Evolutionary conservation across 2,888 invertebrate species (phyloP), one percentile per base, ranked within the genome.

Genomic region (Troides oblongomaculatus): DNA sequence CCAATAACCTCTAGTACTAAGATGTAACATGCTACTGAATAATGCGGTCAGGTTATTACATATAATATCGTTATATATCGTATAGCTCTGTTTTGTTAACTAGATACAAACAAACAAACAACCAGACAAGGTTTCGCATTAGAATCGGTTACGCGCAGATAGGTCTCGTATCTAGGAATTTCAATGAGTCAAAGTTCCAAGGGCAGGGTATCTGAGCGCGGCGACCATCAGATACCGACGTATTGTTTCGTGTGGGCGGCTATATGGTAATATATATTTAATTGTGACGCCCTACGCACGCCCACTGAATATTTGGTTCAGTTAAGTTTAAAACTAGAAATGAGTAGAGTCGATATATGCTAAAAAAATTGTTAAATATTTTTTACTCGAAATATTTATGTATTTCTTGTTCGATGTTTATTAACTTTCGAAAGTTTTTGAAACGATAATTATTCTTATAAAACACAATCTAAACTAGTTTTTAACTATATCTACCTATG

Each of bases 241-340:
- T 73, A 79, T 79, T 78, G 82, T 81, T 77, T 74, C 75, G 69
- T 53, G 82, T 83, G 80, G 84, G 84, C 79, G 82, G 74, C 70
- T 68, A 68, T 62, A 74, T 76, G 73, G 82, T 85, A 84, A 86
- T 84, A 84, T 85, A 86, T 85, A 78, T 87, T 86, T 88, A 87
- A 88, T 88, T 88, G 87, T 86, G 79, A 87, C 87, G 86, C 87
- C 85, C 84, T 74, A 69, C 72, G 74, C 71, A 81, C 87, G 83
- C 87, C 88, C 84, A 84, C 81, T 74, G 76, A 74, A 79, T 82
- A 84, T 87, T 85, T 84, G 84, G 86, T 84, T 81, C 82, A 84
- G 74, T 75, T 77, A 76, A 74, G 65, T 58, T 21, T 43, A 64
- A 70, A 67, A 75, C 71, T 82, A 71, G 53, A 66, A 58, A 64